These are phyloP conservation scores for Acyrthosiphon pisum DNA, from an alignment of 1,140 invertebrate genomes.

Conservation along the genomic window DNA sequence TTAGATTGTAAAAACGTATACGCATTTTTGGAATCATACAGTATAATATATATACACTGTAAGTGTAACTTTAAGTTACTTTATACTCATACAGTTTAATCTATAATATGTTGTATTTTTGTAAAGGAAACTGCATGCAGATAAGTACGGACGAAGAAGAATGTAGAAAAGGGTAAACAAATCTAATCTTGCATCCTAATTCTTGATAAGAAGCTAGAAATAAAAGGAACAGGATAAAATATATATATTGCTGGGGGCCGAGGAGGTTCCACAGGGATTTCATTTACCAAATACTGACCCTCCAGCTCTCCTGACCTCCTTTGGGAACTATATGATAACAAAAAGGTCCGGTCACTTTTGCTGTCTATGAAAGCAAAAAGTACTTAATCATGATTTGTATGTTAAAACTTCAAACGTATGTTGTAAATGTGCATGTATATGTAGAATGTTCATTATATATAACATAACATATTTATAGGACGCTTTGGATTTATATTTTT, in stretches of 20 bases:
- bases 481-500: neutral
- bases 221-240: slow-evolving; percentile 26
- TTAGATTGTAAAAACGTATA: neutral
- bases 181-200: slow-evolving; percentile 30
- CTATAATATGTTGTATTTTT: neutral
- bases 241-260: neutral
- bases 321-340: slow-evolving; percentile 40
- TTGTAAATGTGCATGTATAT: neutral
- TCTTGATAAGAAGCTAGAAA: slow-evolving; percentile 18
- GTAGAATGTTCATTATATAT: neutral
- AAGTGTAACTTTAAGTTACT: neutral
- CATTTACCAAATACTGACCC: slow-evolving; percentile 44
- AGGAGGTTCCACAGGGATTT: slow-evolving; percentile 25
- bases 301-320: neutral
- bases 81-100: neutral
- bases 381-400: slow-evolving; percentile 49
- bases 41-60: no score
- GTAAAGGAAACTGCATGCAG: neutral
- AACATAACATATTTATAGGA: slow-evolving; percentile 4
- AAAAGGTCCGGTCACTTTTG: slow-evolving; percentile 46
- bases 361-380: slow-evolving; percentile 34
- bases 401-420: slow-evolving; percentile 31
- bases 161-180: slow-evolving; percentile 11
- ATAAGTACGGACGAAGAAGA: neutral
- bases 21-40: neutral